Percentiles rank a stretch among this genome's conserved stretches.
Conservation (phyloP, 2,888 invertebrate genomes). For the Leptinotarsa tumamoca region DNA sequence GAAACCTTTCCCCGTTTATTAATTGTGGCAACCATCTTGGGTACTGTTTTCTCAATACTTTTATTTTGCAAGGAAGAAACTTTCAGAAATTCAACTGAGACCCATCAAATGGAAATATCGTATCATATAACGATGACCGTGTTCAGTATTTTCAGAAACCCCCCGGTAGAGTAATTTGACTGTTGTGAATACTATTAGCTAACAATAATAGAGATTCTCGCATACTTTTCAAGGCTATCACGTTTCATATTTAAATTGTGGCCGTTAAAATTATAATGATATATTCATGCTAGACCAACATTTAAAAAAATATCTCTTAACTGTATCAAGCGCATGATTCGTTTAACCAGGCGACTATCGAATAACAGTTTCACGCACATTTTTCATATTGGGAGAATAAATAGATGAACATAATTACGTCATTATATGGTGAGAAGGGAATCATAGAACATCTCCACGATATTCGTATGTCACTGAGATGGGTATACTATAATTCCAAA, state of each 20-base stretch:
- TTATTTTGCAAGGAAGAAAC: no score
- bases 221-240: slow-evolving; percentile 25
- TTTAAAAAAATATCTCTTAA: not conserved
- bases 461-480: no score
- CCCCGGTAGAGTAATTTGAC: not conserved
- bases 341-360: not conserved
- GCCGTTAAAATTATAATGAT: slow-evolving; percentile 21
- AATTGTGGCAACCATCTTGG: no score
- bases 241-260: slow-evolving; percentile 23
- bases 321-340: slow-evolving; percentile 11
- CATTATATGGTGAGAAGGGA: no score
- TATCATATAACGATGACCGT: no score
- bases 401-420: no score
- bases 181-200: slow-evolving; percentile 14
- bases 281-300: not conserved
- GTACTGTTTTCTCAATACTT: no score
- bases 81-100: no score
- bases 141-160: not conserved
- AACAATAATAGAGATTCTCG: slow-evolving; percentile 21
- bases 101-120: no score
- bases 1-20: no score
- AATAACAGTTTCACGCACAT: slow-evolving; percentile 4
- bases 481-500: no score
- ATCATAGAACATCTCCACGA: no score
- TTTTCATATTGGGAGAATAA: not conserved